Evolutionary conservation across 2,797 vertebrate species (phyloP), one percentile per base, ranked within the genome.

Genomic region (Yasuhikotakia modesta): DNA sequence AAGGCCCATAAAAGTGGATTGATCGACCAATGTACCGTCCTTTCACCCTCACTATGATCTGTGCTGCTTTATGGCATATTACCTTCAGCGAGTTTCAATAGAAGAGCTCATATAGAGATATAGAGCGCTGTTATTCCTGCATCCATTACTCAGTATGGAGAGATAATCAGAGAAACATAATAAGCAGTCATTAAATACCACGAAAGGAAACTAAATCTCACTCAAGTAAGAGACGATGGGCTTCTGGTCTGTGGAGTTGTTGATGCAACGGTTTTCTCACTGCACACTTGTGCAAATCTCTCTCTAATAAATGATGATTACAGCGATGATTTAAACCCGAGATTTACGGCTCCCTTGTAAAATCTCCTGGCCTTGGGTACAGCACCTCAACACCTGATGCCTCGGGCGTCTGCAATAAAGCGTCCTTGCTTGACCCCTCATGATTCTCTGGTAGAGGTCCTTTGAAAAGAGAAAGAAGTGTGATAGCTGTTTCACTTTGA

Each of bases 111-210:
- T 71, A 55, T 66, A 55, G 46, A 61, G 48, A 65, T 27, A 52
- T 53, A 81, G 46, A 74, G 69, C 45, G 22, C 57, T 52, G 30
- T 24, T 61, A 65, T 72, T 39, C 30, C 65, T 50, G 63, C 58
- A 73, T 78, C 70, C 70, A 60, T 63, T 76, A 66, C 50, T 66
- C 73, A 79, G 75, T 67, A 74, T 72, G 60, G 55, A 32, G 58
- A 70, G 69, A 77, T 84, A 79, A 84, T 84, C 73, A 81, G 69
- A 79, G 55, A 66, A 78, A 17, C 58, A 35, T 77, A 77, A 73
- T 76, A 46, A 75, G 58, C 50, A 67, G 79, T 61, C 45, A 70
- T 68, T 74, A 53, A 65, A 58, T 55, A 48, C 55, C 39, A 69
- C 46, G 35, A 75, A 72, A 24, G 76, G 55, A 76, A 68, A 78